These are phyloP conservation scores for Cerastoderma edule DNA, from an alignment of 2,888 invertebrate genomes.

Conservation along the genomic window DNA sequence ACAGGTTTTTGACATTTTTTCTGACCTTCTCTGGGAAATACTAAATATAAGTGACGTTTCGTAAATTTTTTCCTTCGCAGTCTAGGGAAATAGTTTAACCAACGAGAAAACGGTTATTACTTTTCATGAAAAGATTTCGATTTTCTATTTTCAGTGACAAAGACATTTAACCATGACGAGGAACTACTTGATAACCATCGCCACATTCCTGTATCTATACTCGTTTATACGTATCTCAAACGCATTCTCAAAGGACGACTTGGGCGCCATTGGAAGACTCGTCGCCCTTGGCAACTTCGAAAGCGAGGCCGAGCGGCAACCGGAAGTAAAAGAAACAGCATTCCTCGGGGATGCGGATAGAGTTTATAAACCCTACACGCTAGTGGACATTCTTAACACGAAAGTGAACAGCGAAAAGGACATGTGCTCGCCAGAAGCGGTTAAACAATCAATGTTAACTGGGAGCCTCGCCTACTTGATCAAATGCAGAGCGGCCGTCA, in stretches of 20 bases:
- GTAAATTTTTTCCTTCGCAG: too few species aligned
- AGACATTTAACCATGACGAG: background rate
- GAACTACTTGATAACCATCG: background rate
- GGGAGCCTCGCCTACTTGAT: conserved; percentile 28
- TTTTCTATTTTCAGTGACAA: too few species aligned
- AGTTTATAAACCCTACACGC: conserved; percentile 2
- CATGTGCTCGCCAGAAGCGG: conserved; percentile 39
- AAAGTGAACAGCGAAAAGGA: conserved; percentile 29
- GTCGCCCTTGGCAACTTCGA: background rate
- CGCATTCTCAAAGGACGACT: conserved; percentile 3
- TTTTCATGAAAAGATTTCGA: too few species aligned
- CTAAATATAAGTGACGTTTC: too few species aligned
- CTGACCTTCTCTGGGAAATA: too few species aligned
- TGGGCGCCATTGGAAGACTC: conserved; percentile 18
- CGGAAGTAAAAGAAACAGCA: background rate
- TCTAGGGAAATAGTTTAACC: too few species aligned
- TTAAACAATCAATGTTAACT: conserved; percentile 39
- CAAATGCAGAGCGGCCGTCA: background rate
- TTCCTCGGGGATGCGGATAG: background rate
- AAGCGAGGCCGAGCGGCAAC: background rate
- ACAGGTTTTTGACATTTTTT: too few species aligned
- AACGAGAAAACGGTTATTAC: too few species aligned
- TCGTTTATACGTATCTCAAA: background rate
- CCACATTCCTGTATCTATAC: background rate
- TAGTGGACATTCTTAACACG: conserved; percentile 44